Evolutionary conservation across 2,888 invertebrate species (phyloP), one percentile per base, ranked within the genome.

Genomic region (Caenorhabditis angaria): DNA sequence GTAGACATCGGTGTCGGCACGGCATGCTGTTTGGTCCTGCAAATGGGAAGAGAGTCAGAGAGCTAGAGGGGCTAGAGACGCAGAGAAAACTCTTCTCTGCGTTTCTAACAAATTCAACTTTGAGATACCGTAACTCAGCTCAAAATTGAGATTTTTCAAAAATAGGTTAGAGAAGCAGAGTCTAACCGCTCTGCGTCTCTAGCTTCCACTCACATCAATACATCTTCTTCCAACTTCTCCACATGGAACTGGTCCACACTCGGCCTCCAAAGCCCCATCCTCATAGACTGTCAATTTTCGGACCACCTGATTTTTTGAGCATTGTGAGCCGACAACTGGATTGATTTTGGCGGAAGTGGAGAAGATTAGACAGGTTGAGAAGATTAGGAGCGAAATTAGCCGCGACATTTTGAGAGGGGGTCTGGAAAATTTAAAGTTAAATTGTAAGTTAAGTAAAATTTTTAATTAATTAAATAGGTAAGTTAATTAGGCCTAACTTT

Each of bases 191-290:
- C 48, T 20, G 12, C 29, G 14, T 32, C 35, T 18, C 6, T 14
- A 28, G 3, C 10, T 12, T 41, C 10, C n/a, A 58, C 67, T 60
- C 41, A 71, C 70, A 53, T 70, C 69, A 64, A 74, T 64, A 41
- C 72, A 82, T 66, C 70, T 56, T 66, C 64, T 65, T 72, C 77
- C 86, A 41, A 82, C 65, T 20, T 67, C 59, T 63, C 86, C 86
- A 61, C 86, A 86, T 6, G 86, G 86, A 60, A 85, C 81, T n/a
- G 84, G 86, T 10, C 86, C 86, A 51, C 86, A 86, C 64, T 86
- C 86, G 14, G 85, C 86, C 60, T 86, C 86, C 27, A 86, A 78
- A 20, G 84, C 84, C 32, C 86, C 86, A 56, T 86, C 85, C 57
- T 86, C 86, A 69, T 81, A 86, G 50, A 86, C 85, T 6, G 86